Percentiles rank a stretch among this genome's conserved stretches.
Evolutionary conservation across 37 sponge, comb jelly and placozoan genomes (phyloP).

Genomic region (Beroe ovata): DNA sequence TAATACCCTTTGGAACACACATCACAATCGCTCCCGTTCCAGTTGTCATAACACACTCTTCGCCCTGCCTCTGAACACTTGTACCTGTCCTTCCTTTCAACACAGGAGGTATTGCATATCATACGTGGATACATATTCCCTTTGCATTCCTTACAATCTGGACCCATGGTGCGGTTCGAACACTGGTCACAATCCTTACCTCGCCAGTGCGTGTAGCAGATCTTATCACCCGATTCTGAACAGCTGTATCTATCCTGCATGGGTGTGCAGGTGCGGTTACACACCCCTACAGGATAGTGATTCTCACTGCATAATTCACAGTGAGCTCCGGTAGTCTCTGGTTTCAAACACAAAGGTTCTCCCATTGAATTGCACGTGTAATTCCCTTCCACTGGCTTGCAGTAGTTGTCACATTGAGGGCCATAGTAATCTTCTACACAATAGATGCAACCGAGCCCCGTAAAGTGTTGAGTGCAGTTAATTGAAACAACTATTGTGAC

Average conservation of each 20-base stretch:
- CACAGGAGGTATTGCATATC: neutral
- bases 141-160: neutral
- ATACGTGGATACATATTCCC: neutral
- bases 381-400: neutral
- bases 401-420: neutral
- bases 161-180: neutral
- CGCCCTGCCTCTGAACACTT: neutral
- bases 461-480: too few species aligned
- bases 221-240: neutral
- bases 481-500: too few species aligned
- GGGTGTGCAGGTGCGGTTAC: neutral
- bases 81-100: neutral
- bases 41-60: neutral
- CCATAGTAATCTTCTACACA: neutral
- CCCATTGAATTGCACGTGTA: neutral
- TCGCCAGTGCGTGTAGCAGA: neutral
- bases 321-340: neutral
- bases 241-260: neutral
- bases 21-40: neutral
- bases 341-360: too few species aligned
- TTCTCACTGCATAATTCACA: neutral
- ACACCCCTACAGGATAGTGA: neutral
- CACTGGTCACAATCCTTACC: neutral
- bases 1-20: neutral
- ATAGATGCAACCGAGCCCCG: too few species aligned